Evolutionary conservation across 2,888 invertebrate species (phyloP), one percentile per base, ranked within the genome.

Genomic region (Podotricha telesiphe): DNA sequence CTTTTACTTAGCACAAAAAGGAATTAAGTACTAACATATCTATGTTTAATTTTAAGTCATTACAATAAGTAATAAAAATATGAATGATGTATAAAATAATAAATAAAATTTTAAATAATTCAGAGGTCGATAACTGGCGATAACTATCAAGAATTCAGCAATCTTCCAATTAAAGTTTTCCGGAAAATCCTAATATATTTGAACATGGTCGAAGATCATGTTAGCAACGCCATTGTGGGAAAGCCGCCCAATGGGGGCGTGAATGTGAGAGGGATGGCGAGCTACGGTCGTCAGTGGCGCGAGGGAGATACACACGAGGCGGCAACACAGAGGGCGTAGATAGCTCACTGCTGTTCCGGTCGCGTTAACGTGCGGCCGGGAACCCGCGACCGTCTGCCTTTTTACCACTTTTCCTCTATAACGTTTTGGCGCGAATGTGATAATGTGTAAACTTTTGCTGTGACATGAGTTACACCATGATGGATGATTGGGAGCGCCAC

Each of bases 401-500:
- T 40, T 59, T 22, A 59, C n/a, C 59, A 59, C 59, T 59, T 59
- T 45, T 59, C 59, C 37, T 55, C 59, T 45, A 45, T 59, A 59
- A 45, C 45, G 45, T 91, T 91, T 90, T 91, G 92, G 92, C 92
- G 92, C 92, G 89, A 89, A 92, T 80, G 87, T 86, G 86, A 79
- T 83, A 80, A 76, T 82, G 84, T 80, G 89, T 89, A 88, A 86
- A 86, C 78, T 81, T 82, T 79, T 84, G 81, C 82, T 50, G 67
- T 67, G 65, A 59, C 58, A 73, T 70, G 73, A 73, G 73, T 67
- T 70, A 66, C 73, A 74, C 82, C 80, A 88, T 83, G 83, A 93
- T 93, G 93, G 94, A 94, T 88, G 94, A 94, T 84, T 94, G 94
- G 94, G 94, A 94, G 86, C 91, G 94, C 77, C 94, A 94, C 81